A percentile compares a stretch with the other conserved stretches of the same genome.
Evolutionary conservation across 2,888 invertebrate species (phyloP).

Genomic region (Pollenia angustigena): DNA sequence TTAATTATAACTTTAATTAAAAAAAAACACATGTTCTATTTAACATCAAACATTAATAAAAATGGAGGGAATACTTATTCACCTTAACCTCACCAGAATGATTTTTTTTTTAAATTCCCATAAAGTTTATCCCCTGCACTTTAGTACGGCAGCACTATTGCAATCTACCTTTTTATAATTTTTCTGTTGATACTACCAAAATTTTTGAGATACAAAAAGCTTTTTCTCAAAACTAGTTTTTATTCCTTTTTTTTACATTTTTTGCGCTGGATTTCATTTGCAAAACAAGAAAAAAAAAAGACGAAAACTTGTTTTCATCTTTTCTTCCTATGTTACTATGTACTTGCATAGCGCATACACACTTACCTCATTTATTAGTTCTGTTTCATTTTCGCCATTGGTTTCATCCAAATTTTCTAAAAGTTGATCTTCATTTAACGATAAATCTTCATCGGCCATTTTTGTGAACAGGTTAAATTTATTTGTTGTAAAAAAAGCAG

Average conservation of each 20-base stretch:
- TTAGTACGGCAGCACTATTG: slow-evolving; percentile 51
- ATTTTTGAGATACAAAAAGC: slow-evolving; percentile 69
- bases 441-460: slow-evolving; percentile 85
- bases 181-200: slow-evolving; percentile 64
- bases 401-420: slow-evolving; percentile 84
- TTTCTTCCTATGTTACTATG: neutral
- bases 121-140: neutral
- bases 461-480: slow-evolving; percentile 64
- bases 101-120: neutral
- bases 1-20: neutral
- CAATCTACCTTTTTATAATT: slow-evolving; percentile 24
- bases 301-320: slow-evolving; percentile 75
- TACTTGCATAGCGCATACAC: slow-evolving; percentile 42
- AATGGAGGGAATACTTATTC: slow-evolving; percentile 11
- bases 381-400: slow-evolving; percentile 84
- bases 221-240: slow-evolving; percentile 77
- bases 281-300: slow-evolving; percentile 8
- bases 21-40: neutral
- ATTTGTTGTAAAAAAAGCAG: slow-evolving; percentile 1
- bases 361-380: slow-evolving; percentile 83
- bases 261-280: slow-evolving; percentile 49
- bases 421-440: slow-evolving; percentile 84
- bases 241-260: slow-evolving; percentile 69
- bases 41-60: neutral
- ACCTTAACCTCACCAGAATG: slow-evolving; percentile 31